Conservation (phyloP, 2,797 vertebrate species). For the Chloroceryle inda region DNA sequence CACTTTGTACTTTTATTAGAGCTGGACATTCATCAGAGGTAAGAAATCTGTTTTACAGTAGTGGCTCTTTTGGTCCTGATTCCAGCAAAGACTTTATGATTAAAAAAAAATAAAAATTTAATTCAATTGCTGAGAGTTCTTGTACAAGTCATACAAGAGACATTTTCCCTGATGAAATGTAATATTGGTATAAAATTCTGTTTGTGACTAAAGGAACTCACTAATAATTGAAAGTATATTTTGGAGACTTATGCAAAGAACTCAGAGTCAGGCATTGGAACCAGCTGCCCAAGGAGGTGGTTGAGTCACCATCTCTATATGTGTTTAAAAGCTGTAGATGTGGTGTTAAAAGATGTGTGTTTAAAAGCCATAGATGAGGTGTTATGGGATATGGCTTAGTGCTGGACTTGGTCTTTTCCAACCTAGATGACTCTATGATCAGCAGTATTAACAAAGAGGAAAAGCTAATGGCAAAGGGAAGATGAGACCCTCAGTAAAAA, state of each 20-base stretch:
- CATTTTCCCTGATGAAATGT: background rate
- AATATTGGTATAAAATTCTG: background rate
- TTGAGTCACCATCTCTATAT: no score
- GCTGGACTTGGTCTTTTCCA: no score
- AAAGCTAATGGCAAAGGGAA: background rate
- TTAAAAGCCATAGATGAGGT: no score
- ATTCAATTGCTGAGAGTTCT: background rate
- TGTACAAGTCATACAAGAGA: background rate
- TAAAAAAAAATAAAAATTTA: background rate
- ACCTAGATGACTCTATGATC: background rate
- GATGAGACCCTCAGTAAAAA: background rate
- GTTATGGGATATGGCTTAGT: no score
- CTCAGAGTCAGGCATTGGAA: background rate
- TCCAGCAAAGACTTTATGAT: background rate
- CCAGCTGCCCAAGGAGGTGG: no score
- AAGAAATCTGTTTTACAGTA: conserved; percentile 36
- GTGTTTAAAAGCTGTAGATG: no score
- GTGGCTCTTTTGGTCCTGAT: background rate
- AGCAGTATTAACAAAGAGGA: background rate
- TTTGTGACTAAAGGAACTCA: background rate
- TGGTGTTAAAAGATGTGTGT: no score
- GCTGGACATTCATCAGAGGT: conserved; percentile 90
- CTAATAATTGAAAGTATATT: background rate
- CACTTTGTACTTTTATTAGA: conserved; percentile 87
- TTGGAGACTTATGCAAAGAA: background rate